Evolutionary conservation across 2,888 invertebrate genomes (phyloP).

Genomic region (Carpatolechia fugitivella): DNA sequence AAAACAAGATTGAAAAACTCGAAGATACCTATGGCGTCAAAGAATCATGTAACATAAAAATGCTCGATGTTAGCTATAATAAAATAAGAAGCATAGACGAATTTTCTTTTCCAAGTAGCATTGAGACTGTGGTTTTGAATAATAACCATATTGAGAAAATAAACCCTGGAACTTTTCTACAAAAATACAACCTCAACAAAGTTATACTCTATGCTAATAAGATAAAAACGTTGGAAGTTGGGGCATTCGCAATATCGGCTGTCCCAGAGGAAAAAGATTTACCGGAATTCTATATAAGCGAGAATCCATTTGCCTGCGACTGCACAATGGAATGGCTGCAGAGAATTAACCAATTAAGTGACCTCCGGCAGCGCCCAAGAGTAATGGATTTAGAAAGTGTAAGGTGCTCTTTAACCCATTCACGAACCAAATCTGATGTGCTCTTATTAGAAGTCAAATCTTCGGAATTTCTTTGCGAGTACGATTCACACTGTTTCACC

Average conservation of each 20-base stretch:
- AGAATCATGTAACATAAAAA: constrained; percentile 83
- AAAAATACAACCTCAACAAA: constrained; percentile 85
- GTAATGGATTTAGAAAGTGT: constrained; percentile 89
- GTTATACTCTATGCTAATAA: constrained; percentile 88
- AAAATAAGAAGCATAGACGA: constrained; percentile 83
- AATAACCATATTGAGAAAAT: constrained; percentile 86
- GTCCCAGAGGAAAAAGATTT: constrained; percentile 83
- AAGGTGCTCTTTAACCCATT: constrained; percentile 86
- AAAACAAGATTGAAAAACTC: constrained; percentile 86
- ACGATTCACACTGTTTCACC: constrained; percentile 90
- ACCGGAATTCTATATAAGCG: constrained; percentile 88
- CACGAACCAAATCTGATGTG: constrained; percentile 79
- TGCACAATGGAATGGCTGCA: constrained; percentile 94
- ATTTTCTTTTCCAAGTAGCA: constrained; percentile 85
- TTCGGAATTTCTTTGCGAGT: constrained; percentile 89
- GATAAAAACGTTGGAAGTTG: constrained; percentile 84
- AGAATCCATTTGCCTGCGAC: constrained; percentile 91
- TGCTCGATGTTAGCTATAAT: constrained; percentile 88
- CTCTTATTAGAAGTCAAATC: constrained; percentile 84
- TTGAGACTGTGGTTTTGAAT: constrained; percentile 85
- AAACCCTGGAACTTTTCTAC: constrained; percentile 84
- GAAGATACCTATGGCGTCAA: constrained; percentile 86
- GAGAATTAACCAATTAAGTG: constrained; percentile 86
- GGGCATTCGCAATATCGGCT: constrained; percentile 83
- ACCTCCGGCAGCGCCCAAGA: constrained; percentile 85